Conservation (phyloP, 2,797 vertebrate species). For the Bovichtus variegatus region DNA sequence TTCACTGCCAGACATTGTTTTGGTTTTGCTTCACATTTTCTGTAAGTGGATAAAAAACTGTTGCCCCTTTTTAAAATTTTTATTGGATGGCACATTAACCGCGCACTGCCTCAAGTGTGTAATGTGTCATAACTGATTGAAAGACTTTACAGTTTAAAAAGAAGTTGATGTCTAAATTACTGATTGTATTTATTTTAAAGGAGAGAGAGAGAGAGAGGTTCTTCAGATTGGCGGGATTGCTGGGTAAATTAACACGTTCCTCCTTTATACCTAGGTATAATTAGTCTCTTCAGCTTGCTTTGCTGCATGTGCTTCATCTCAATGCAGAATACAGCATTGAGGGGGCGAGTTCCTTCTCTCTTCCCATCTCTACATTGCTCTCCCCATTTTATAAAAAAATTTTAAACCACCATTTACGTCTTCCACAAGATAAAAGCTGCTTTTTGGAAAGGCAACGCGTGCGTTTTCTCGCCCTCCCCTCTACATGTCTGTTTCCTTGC, state of each 20-base stretch:
- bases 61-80: conserved; percentile 28
- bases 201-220: not conserved
- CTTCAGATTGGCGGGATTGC: conserved; percentile 18
- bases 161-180: conserved; percentile 11
- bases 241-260: conserved; percentile 23
- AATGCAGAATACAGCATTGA: not conserved
- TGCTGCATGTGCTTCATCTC: conserved; percentile 22
- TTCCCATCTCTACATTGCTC: conserved; percentile 13
- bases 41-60: conserved; percentile 3
- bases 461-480: conserved; percentile 30
- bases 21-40: conserved; percentile 8
- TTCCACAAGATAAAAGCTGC: conserved; percentile 47
- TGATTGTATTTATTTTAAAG: conserved; percentile 22
- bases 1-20: conserved; percentile 11
- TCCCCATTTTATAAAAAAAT: too few relatives aligned
- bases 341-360: not conserved
- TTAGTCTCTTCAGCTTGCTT: conserved; percentile 23
- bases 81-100: conserved; percentile 24
- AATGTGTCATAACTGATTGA: conserved; percentile 33
- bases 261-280: conserved; percentile 12
- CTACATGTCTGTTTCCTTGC: conserved; percentile 24
- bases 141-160: conserved; percentile 28
- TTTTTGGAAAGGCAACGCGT: conserved; percentile 24
- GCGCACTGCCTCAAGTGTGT: conserved; percentile 10
- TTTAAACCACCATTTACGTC: conserved; percentile 32